Base-by-base conservation (phyloP, 2,888 invertebrate species). In the Amblyteles armatorius region DNA sequence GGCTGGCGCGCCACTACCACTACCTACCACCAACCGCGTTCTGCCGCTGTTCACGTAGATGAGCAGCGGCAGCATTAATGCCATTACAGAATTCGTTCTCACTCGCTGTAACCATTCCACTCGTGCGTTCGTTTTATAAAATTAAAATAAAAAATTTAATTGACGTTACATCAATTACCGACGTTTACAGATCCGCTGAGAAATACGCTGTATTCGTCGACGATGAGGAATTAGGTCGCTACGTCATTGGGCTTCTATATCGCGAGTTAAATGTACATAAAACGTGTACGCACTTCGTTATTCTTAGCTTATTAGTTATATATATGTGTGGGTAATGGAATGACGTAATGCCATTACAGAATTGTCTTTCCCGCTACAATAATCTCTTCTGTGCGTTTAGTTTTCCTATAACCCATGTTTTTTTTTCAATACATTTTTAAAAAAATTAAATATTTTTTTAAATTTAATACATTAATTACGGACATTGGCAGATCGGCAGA, bases 1-100 rank as follows among this genome's bases (percentile, higher is more conserved):
- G 88, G 79, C 89, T 90, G 89, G 86, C 88, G 89, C 89, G 87
- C 86, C 86, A 76, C 81, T 9, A 40, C 60, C 74, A 71, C 79
- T 55, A 55, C 29, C 63, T 48, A 65, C 16, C n/a, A 29, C 63
- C 26, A 13, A 13, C 16, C 29, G 63, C 63, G 33, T 63, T 33
- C 44, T 16, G 44, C 44, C 0, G 44, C 44, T 48, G 44, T 48
- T 48, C 44, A 4, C 63, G 63, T 63, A 63, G 63, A 63, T 33
- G 63, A 63, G 63, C n/a, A 63, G 26, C 26, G 26, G 29, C 26
- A 9, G 13, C 33, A 4, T 33, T 57, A 57, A 63, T 6, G 29
- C 60, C 13, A 29, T 60, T 60, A 29, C 29, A 29, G 60, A 60
- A 29, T 60, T 60, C 60, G 22, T 26, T 29, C 22, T 26, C 22